A percentile compares a stretch with the other conserved stretches of the same genome.
Evolutionary conservation across 2,113 vertebrate species (phyloP).

Genomic region (Argyrosomus japonicus): DNA sequence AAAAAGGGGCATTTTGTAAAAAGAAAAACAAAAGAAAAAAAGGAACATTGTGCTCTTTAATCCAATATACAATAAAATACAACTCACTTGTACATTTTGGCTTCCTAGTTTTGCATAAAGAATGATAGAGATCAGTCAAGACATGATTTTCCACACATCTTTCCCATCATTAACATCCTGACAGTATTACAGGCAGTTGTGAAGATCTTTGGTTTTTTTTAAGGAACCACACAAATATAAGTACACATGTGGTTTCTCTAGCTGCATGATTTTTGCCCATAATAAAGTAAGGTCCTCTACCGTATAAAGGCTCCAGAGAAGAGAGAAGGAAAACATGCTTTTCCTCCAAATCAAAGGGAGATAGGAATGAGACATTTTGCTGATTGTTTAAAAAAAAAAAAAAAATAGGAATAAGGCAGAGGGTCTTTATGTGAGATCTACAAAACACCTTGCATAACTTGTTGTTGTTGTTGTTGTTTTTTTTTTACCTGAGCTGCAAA

Average conservation of each 20-base stretch:
- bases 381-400: conserved; percentile 19
- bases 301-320: conserved; percentile 40
- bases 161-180: conserved; percentile 42
- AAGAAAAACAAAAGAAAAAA: conserved; percentile 55
- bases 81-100: conserved; percentile 66
- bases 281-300: conserved; percentile 54
- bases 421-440: conserved; percentile 23
- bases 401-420: conserved; percentile 62
- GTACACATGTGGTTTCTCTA: conserved; percentile 71
- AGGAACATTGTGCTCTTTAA: conserved; percentile 77
- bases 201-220: conserved; percentile 73
- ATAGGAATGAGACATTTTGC: conserved; percentile 57
- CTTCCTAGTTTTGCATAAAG: conserved; percentile 63
- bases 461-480: background rate
- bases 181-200: conserved; percentile 71
- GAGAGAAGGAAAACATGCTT: conserved; percentile 37
- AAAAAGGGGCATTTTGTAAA: conserved; percentile 71
- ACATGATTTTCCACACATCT: conserved; percentile 48
- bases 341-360: conserved; percentile 40
- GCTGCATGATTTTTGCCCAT: conserved; percentile 77
- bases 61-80: conserved; percentile 71
- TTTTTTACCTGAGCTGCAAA: conserved; percentile 71
- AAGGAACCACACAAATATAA: conserved; percentile 62
- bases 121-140: conserved; percentile 45
- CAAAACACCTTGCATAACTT: conserved; percentile 53